Base-by-base conservation (phyloP, 2,888 invertebrate species). In the Trilocha varians region DNA sequence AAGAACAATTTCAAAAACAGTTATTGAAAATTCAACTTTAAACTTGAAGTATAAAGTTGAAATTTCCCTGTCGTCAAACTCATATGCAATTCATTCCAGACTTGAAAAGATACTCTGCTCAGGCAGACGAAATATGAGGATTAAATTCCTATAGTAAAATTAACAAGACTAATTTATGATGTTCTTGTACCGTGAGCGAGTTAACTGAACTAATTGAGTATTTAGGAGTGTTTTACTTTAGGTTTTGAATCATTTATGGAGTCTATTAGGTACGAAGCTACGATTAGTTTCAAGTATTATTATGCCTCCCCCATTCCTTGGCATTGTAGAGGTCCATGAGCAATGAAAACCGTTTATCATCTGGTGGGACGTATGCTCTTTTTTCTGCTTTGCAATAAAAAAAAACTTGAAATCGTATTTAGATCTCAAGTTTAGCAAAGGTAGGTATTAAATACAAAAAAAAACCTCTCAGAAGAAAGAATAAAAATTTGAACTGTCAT, bases 61-160 rank as follows among this genome's bases (percentile, higher is more conserved):
- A 54, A 60, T 64, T 72, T 32, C 48, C 40, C 64, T 63, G 13
- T 32, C 38, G 34, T 48, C 34, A 34, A 45, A 40, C 57, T 62
- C 53, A 63, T 65, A 57, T 62, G 58, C 61, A 62, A 72, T 74
- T 71, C 66, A 73, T 75, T 77, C 67, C 64, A 67, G 68, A 75
- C 67, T 71, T 76, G 70, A 72, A 80, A 78, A 83, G 82, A 83
- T 79, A 77, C 78, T 73, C 78, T 79, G 75, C 72, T 68, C 62
- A 64, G 57, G 74, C 77, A 82, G 79, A 77, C 80, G 83, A 84
- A 84, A 84, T 84, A 85, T 84, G 82, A 78, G 83, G 80, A 84
- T 84, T 83, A 83, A 83, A 85, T 82, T 85, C 82, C 78, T 75
- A 79, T 73, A 78, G 73, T 79, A 80, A 80, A 80, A 77, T 84